These are phyloP conservation scores for Blomia tropicalis DNA, from an alignment of 2,888 invertebrate species.

Conservation along the genomic window DNA sequence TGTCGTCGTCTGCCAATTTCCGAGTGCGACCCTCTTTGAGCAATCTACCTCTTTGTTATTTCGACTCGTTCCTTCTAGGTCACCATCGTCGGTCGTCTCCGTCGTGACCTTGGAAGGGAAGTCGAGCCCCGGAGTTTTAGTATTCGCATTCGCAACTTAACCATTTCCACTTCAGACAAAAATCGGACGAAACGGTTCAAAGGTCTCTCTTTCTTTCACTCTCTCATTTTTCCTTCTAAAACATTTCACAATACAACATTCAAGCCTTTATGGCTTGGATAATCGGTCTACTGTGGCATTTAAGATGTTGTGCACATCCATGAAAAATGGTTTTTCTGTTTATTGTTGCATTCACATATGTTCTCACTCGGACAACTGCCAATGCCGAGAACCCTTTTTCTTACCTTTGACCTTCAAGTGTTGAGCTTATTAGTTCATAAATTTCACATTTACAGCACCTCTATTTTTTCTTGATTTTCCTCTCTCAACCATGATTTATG, in stretches of 20 bases:
- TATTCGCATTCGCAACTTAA: no score
- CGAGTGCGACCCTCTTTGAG: background rate
- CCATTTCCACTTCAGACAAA: no score
- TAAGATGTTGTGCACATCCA: slow-evolving; percentile 8
- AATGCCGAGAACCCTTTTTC: no score
- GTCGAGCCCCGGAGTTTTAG: no score
- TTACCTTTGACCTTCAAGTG: slow-evolving; percentile 9
- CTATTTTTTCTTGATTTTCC: no score
- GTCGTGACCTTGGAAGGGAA: background rate
- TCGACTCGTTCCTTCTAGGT: slow-evolving; percentile 1
- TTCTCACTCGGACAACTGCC: background rate
- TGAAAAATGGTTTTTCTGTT: slow-evolving; percentile 11
- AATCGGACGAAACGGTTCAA: no score
- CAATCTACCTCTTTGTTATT: background rate
- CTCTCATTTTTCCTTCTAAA: no score
- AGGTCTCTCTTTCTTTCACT: background rate
- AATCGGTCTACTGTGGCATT: no score
- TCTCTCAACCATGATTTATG: no score
- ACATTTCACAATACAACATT: background rate
- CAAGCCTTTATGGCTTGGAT: background rate
- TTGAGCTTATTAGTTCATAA: background rate
- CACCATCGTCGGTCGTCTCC: slow-evolving; percentile 5
- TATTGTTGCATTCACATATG: background rate
- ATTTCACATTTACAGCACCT: background rate
- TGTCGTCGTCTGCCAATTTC: background rate